These are phyloP conservation scores for Ethmia dodecea DNA, from an alignment of 2,888 invertebrate genomes.

Conservation along the genomic window DNA sequence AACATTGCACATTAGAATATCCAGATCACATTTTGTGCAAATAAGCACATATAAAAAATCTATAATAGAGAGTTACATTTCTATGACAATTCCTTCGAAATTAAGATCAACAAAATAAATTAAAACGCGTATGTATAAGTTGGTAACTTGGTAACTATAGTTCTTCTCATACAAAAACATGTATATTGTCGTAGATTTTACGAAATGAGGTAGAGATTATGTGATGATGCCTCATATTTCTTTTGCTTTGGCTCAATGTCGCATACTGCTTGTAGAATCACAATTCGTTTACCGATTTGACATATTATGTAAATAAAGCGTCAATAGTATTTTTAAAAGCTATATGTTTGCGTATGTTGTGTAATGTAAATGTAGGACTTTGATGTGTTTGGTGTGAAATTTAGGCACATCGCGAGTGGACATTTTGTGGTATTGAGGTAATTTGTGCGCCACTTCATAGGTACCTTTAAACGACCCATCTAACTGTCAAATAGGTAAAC, in stretches of 20 bases:
- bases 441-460: too few species aligned
- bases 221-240: constrained; percentile 19
- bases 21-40: constrained; percentile 47
- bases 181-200: constrained; percentile 21
- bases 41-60: constrained; percentile 35
- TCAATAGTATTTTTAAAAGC: too few species aligned
- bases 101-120: constrained; percentile 24
- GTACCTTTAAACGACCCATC: too few species aligned
- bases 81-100: constrained; percentile 6
- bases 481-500: too few species aligned
- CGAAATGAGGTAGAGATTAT: constrained; percentile 43
- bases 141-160: constrained; percentile 38
- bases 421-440: too few species aligned
- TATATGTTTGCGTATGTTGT: too few species aligned
- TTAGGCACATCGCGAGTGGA: too few species aligned
- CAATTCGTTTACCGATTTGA: too few species aligned
- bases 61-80: constrained; percentile 26
- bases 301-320: too few species aligned
- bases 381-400: too few species aligned
- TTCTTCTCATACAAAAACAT: constrained; percentile 18
- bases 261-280: too few species aligned
- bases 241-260: constrained; percentile 20
- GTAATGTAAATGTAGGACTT: too few species aligned
- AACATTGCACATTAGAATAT: constrained; percentile 37
- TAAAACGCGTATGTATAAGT: constrained; percentile 19